phyloP scores from a whole-genome alignment of 1,140 invertebrate species.

The Listronotus bonariensis region DNA sequence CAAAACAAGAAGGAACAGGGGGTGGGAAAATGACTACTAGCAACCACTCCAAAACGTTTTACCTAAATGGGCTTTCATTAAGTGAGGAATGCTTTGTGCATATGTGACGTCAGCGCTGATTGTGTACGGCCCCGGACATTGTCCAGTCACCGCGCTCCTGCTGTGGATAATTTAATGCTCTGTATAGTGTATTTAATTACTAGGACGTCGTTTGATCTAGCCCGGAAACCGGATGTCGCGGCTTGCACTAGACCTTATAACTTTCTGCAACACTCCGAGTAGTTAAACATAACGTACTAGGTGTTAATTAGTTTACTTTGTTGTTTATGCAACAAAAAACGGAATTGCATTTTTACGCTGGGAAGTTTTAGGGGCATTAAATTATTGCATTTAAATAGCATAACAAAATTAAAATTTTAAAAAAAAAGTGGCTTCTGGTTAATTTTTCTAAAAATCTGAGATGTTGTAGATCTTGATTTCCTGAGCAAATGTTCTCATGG shows the following conservation, averaged over 20 bases:
- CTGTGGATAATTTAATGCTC: slow-evolving; percentile 53
- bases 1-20: background rate
- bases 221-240: slow-evolving; percentile 51
- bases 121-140: slow-evolving; percentile 53
- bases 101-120: slow-evolving; percentile 55
- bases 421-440: too few species aligned
- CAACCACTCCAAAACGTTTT: slow-evolving; percentile 50
- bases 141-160: slow-evolving; percentile 34
- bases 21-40: slow-evolving; percentile 20
- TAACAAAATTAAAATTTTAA: too few species aligned
- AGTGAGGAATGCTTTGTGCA: slow-evolving; percentile 55
- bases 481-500: too few species aligned
- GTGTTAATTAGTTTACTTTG: slow-evolving; percentile 4
- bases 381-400: too few species aligned
- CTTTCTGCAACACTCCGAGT: background rate
- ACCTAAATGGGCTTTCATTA: slow-evolving; percentile 55
- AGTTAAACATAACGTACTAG: background rate
- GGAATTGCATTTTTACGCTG: too few species aligned
- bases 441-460: too few species aligned
- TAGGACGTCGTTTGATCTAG: slow-evolving; percentile 51
- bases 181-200: slow-evolving; percentile 56
- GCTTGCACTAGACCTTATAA: slow-evolving; percentile 45
- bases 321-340: too few species aligned
- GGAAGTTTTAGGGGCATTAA: too few species aligned
- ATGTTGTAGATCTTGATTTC: too few species aligned